Percentiles rank a stretch among this genome's conserved stretches.
phyloP scores from a whole-genome alignment of 2,113 vertebrate genomes.

The Hemiscyllium ocellatum region DNA sequence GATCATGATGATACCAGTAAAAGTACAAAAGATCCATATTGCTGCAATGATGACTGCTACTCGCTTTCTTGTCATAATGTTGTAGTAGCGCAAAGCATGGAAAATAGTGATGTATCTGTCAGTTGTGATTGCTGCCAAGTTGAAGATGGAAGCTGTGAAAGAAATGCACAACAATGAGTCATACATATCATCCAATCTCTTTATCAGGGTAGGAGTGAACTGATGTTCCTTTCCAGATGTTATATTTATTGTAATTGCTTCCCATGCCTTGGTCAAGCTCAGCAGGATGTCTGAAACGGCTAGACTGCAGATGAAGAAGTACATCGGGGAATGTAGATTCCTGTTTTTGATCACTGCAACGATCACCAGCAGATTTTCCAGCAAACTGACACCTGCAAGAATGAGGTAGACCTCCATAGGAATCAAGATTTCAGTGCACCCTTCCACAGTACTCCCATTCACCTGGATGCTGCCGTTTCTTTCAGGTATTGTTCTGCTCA shows the following conservation, averaged over 20 bases:
- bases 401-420: slow-evolving; percentile 76
- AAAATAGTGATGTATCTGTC: slow-evolving; percentile 94
- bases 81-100: slow-evolving; percentile 79
- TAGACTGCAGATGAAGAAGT: slow-evolving; percentile 89
- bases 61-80: slow-evolving; percentile 75
- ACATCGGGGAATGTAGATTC: slow-evolving; percentile 88
- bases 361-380: slow-evolving; percentile 84
- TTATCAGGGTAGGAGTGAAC: slow-evolving; percentile 58
- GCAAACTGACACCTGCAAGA: slow-evolving; percentile 68
- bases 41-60: slow-evolving; percentile 54
- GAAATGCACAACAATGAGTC: slow-evolving; percentile 83
- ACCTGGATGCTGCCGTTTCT: background rate
- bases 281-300: slow-evolving; percentile 85
- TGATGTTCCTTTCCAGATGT: slow-evolving; percentile 66
- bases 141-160: slow-evolving; percentile 83
- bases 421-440: slow-evolving; percentile 69
- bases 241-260: slow-evolving; percentile 75
- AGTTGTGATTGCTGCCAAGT: slow-evolving; percentile 79
- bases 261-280: slow-evolving; percentile 77
- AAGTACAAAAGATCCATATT: slow-evolving; percentile 71
- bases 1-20: slow-evolving; percentile 69
- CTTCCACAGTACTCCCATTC: slow-evolving; percentile 39
- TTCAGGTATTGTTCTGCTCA: background rate
- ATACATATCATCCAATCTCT: slow-evolving; percentile 72
- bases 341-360: slow-evolving; percentile 75